phyloP scores from a whole-genome alignment of 1,140 invertebrate species.

The Drosophila arawakana region DNA sequence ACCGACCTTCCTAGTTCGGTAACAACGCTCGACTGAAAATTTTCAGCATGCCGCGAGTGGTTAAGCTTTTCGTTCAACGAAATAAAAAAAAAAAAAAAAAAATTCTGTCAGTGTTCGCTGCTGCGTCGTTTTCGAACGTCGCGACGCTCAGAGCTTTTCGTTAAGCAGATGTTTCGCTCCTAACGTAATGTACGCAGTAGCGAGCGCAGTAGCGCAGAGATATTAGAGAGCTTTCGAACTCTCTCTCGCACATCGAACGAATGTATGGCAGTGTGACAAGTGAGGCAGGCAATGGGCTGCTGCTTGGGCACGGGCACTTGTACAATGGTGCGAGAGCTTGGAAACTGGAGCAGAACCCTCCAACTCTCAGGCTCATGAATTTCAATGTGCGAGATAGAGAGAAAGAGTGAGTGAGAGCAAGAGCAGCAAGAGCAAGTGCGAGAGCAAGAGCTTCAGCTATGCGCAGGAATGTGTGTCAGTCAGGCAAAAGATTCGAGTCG shows the following conservation, averaged over 20 bases:
- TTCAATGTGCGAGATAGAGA: conserved; percentile 5
- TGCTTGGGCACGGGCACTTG: not conserved
- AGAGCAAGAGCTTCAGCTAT: conserved; percentile 28
- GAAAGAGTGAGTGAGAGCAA: conserved; percentile 15
- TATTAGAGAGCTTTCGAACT: conserved; percentile 62
- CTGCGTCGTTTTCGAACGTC: conserved; percentile 10
- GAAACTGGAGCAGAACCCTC: conserved; percentile 70
- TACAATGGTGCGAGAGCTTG: conserved; percentile 58
- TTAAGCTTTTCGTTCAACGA: conserved; percentile 78
- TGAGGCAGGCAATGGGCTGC: conserved; percentile 57
- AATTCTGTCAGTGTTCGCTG: conserved; percentile 45
- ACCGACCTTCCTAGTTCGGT: conserved; percentile 83
- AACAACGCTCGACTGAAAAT: conserved; percentile 84
- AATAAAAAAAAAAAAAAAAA: conserved; percentile 1
- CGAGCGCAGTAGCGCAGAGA: conserved; percentile 24
- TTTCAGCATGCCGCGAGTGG: conserved; percentile 81
- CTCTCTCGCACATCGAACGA: conserved; percentile 44
- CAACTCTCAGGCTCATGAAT: conserved; percentile 14
- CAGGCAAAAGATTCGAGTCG: conserved; percentile 46
- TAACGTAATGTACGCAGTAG: conserved; percentile 12
- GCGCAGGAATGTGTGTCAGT: conserved; percentile 63
- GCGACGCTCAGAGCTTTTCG: conserved; percentile 61
- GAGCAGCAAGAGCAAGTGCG: conserved; percentile 24
- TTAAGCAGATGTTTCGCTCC: conserved; percentile 66
- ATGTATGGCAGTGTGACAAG: conserved; percentile 79